These are phyloP conservation scores for Butorides virescens DNA, from an alignment of 2,113 vertebrate genomes.

Conservation along the genomic window DNA sequence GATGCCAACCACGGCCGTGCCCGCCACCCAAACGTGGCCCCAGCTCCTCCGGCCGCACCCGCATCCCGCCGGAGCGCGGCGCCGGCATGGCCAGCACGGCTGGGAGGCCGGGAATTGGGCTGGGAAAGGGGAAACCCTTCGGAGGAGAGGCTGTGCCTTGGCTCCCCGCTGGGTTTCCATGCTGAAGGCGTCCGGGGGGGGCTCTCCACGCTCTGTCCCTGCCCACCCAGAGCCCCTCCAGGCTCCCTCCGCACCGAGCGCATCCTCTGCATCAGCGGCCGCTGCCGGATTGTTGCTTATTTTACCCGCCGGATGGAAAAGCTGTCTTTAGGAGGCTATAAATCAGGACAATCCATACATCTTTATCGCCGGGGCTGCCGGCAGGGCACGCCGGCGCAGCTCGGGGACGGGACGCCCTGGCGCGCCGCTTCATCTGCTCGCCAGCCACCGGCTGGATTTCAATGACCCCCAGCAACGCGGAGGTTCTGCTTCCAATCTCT, in stretches of 20 bases:
- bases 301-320: not conserved
- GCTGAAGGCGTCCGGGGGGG: not conserved
- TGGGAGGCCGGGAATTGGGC: fast-evolving
- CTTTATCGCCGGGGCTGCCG: not conserved
- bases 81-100: fast-evolving
- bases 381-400: not conserved
- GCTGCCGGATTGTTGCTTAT: not conserved
- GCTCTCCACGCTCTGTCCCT: not conserved
- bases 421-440: not conserved
- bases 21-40: fast-evolving
- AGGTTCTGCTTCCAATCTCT: not conserved
- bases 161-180: not conserved
- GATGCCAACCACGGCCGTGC: not conserved
- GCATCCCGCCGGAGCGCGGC: fast-evolving
- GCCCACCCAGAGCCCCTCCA: not conserved
- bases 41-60: not conserved
- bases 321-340: not conserved
- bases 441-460: conserved; percentile 3
- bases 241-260: not conserved
- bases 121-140: not conserved
- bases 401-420: not conserved
- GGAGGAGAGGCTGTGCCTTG: not conserved
- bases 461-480: not conserved
- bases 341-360: not conserved
- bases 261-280: not conserved